Conservation (phyloP, 2,113 vertebrate species). For the Aldabrachelys gigantea region DNA sequence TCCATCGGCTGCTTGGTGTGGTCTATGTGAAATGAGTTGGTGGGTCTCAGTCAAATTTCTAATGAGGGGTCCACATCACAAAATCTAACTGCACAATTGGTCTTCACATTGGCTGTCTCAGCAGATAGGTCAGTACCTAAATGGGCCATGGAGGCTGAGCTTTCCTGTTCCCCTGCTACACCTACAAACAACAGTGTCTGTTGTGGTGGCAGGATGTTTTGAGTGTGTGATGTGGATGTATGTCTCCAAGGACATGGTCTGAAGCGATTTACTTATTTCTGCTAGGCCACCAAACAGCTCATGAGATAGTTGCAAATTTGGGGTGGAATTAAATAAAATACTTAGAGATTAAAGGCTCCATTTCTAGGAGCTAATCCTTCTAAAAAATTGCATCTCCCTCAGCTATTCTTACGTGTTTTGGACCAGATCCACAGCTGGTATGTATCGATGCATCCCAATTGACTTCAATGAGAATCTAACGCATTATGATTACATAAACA, state of each 20-base stretch:
- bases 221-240: constrained; percentile 16
- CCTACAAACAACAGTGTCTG: not conserved
- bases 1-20: not conserved
- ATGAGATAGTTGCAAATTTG: constrained; percentile 61
- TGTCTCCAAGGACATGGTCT: not conserved
- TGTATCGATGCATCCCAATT: constrained; percentile 2
- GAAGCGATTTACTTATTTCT: constrained; percentile 55
- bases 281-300: constrained; percentile 29
- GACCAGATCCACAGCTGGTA: constrained; percentile 44
- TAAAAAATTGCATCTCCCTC: constrained; percentile 64
- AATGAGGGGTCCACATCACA: accelerated
- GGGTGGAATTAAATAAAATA: constrained; percentile 51
- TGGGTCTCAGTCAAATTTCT: not conserved
- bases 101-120: not conserved
- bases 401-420: constrained; percentile 62
- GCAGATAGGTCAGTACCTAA: not conserved
- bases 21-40: not conserved
- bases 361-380: constrained; percentile 66
- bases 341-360: constrained; percentile 58
- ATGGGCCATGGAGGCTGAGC: not conserved
- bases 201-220: not conserved
- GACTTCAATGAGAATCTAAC: constrained; percentile 12
- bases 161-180: not conserved
- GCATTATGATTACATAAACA: not conserved
- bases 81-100: accelerated